phyloP scores from a whole-genome alignment of 2,888 invertebrate species.

The Caenorhabditis sp. region DNA sequence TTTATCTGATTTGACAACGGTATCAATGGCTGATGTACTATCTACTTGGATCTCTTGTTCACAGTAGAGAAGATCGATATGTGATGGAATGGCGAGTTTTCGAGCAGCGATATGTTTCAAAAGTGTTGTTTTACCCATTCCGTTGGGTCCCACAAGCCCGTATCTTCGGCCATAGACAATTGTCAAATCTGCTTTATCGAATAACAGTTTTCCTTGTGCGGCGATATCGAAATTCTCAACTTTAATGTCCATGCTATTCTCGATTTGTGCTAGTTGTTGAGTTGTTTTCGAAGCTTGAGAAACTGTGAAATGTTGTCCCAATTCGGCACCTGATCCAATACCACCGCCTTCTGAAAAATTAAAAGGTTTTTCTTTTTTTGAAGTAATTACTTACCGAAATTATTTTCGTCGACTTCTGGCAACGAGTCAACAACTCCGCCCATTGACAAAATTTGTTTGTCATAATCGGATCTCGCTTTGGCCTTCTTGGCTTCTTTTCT shows the following conservation, averaged over 20 bases:
- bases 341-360: constrained; percentile 55
- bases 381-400: constrained; percentile 12
- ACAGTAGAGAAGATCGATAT: constrained; percentile 93
- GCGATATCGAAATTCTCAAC: constrained; percentile 95
- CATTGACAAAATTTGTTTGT: constrained; percentile 64
- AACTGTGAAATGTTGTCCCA: constrained; percentile 93
- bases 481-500: constrained; percentile 53
- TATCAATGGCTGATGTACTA: constrained; percentile 88
- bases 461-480: constrained; percentile 58
- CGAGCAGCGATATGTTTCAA: constrained; percentile 89
- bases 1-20: constrained; percentile 89
- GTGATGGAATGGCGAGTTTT: constrained; percentile 90
- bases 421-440: constrained; percentile 60
- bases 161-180: constrained; percentile 93
- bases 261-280: constrained; percentile 78
- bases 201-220: constrained; percentile 94
- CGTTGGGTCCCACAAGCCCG: constrained; percentile 97
- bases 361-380: neutral
- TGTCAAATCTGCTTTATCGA: constrained; percentile 90
- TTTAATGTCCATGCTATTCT: constrained; percentile 95
- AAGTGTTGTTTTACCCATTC: constrained; percentile 96
- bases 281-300: constrained; percentile 79
- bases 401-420: constrained; percentile 26
- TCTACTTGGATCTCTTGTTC: constrained; percentile 99
- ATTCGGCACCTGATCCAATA: constrained; percentile 74